Evolutionary conservation across 2,888 invertebrate genomes (phyloP).

Genomic region (Reticulitermes lucifugus): DNA sequence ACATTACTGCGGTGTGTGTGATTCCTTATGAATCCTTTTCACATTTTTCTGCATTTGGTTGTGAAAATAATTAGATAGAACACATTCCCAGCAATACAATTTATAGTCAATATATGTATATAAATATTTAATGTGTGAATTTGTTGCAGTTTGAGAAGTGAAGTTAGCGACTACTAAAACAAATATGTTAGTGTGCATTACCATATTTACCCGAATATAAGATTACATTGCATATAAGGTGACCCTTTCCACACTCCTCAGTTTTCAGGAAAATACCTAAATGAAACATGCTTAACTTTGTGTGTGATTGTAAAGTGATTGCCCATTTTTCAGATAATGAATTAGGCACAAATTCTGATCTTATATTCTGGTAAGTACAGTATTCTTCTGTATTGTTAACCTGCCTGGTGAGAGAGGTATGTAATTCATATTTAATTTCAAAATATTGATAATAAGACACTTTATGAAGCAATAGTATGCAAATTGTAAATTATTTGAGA

Average conservation of each 20-base stretch:
- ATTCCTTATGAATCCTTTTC: not conserved
- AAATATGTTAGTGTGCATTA: not conserved
- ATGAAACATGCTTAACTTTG: no score
- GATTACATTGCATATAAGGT: no score
- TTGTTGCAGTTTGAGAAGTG: not conserved
- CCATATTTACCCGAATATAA: not conserved
- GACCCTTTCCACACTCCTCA: no score
- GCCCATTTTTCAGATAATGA: no score
- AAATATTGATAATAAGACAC: not conserved
- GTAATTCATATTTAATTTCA: not conserved
- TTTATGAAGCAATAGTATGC: not conserved
- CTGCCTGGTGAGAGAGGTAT: not conserved
- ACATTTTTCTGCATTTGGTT: conserved; percentile 35
- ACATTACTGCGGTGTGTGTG: not conserved
- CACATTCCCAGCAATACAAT: conserved; percentile 36
- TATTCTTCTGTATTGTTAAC: not conserved
- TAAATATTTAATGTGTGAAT: conserved; percentile 16
- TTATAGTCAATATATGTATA: not conserved
- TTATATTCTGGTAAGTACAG: no score
- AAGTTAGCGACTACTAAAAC: not conserved
- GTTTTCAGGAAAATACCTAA: no score
- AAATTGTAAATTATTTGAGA: not conserved
- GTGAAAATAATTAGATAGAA: conserved; percentile 32
- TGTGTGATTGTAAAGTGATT: no score
- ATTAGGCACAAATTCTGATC: no score